A percentile compares a stretch with the other conserved stretches of the same genome.
Evolutionary conservation across 2,888 invertebrate species (phyloP).

Genomic region (Chalcis sispes): DNA sequence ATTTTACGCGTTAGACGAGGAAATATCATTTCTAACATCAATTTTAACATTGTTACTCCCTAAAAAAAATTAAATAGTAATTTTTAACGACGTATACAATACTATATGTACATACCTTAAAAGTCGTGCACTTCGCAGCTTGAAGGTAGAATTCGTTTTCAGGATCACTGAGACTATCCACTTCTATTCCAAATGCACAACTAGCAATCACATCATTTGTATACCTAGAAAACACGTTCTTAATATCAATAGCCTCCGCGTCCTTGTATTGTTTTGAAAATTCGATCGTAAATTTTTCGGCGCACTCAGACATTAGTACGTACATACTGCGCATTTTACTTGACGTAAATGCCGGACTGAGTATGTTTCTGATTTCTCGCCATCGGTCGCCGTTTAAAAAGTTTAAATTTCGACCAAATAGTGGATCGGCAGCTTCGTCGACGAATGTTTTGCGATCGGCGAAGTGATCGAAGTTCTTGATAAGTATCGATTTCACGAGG

Average conservation of each 20-base stretch:
- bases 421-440: slow-evolving; percentile 60
- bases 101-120: slow-evolving; percentile 27
- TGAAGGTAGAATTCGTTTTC: slow-evolving; percentile 65
- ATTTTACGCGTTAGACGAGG: slow-evolving; percentile 57
- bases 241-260: slow-evolving; percentile 61
- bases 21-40: slow-evolving; percentile 56
- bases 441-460: slow-evolving; percentile 64
- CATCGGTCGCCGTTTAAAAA: slow-evolving; percentile 75
- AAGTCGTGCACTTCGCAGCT: slow-evolving; percentile 49
- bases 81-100: too few relatives aligned
- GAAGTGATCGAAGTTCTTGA: slow-evolving; percentile 69
- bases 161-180: slow-evolving; percentile 65
- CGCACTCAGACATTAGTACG: slow-evolving; percentile 74
- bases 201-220: slow-evolving; percentile 57
- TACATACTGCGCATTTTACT: slow-evolving; percentile 79
- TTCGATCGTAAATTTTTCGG: slow-evolving; percentile 63
- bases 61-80: neutral
- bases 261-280: slow-evolving; percentile 13
- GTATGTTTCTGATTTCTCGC: slow-evolving; percentile 77
- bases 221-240: slow-evolving; percentile 63
- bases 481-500: slow-evolving; percentile 66
- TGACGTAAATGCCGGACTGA: slow-evolving; percentile 79
- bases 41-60: slow-evolving; percentile 50
- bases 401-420: slow-evolving; percentile 62
- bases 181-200: slow-evolving; percentile 63